Evolutionary conservation across 2,113 vertebrate species (phyloP), one percentile per base, ranked within the genome.

Genomic region (Neolamprologus ventralis): DNA sequence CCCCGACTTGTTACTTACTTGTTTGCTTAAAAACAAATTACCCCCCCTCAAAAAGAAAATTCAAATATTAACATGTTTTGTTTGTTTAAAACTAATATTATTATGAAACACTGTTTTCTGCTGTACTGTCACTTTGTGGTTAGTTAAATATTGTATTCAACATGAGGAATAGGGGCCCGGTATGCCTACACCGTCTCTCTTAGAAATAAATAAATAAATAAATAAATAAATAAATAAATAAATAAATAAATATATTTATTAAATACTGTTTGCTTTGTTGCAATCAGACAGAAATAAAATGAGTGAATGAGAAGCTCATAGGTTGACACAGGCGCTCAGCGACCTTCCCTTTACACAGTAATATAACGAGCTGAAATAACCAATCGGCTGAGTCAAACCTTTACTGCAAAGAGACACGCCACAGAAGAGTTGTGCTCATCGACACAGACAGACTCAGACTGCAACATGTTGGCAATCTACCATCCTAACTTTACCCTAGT

Each of bases 331-430:
- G 28, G 57, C 14, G 0, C 28, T 60, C 57, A 60, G 5, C 5
- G 8, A 4, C 57, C 57, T 60, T 60, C 57, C 16, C 8, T 60
- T 60, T 60, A 0, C 57, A 60, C 28, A 60, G 28, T 17, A 60
- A 31, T 31, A 60, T 2, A 60, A 58, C 1, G 0, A 60, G 57
- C 57, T 31, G 57, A 58, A 58, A 58, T 58, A 58, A 58, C 57
- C 1, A 58, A 60, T 28, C 14, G 0, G 26, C 57, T 58, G 8
- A 60, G 57, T 60, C 57, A 0, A 60, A 1, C 8, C 3, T 60
- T 60, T 17, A 33, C 57, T 33, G 57, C 2, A 60, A 60, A 60
- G 57, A 31, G 14, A 60, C 14, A 58, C 3, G 0, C 57, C 57
- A 33, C 57, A 33, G 3, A 33, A 60, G 57, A 60, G 8, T 60